phyloP scores from a whole-genome alignment of 2,888 invertebrate genomes.

The Digitonthophagus gazella region DNA sequence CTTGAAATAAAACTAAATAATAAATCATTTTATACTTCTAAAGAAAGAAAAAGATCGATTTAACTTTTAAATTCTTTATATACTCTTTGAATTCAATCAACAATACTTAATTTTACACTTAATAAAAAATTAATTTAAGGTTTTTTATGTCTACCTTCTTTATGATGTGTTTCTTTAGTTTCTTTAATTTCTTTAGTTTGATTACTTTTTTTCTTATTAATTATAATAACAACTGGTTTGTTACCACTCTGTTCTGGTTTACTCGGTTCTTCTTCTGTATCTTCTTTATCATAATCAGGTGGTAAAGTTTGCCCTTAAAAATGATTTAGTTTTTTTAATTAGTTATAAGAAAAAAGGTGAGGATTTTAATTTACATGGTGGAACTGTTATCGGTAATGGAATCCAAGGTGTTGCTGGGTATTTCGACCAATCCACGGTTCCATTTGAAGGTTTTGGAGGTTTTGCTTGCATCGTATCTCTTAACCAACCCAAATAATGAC shows the following conservation, averaged over 20 bases:
- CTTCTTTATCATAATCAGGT: not conserved
- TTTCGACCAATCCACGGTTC: constrained; percentile 16
- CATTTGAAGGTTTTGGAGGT: not conserved
- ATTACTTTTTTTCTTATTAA: not conserved
- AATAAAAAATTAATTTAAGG: not conserved
- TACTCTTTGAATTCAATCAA: not conserved
- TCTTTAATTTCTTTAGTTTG: not conserved
- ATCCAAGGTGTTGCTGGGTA: constrained; percentile 24
- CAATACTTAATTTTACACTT: not conserved
- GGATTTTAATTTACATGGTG: constrained; percentile 19
- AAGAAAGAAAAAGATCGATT: too few relatives aligned
- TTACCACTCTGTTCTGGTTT: not conserved
- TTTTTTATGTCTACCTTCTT: not conserved
- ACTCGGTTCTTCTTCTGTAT: not conserved
- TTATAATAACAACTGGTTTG: not conserved
- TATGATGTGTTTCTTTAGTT: not conserved
- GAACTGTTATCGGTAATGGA: constrained; percentile 15
- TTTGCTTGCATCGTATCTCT: constrained; percentile 36
- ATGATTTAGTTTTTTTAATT: not conserved
- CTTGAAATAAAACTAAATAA: too few relatives aligned
- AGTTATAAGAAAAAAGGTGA: not conserved
- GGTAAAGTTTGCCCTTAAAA: constrained; percentile 8
- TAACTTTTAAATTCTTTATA: too few relatives aligned
- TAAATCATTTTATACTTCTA: too few relatives aligned
- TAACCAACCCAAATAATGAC: constrained; percentile 59